phyloP scores from a whole-genome alignment of 1,140 invertebrate species.

The Papilio dardanus region DNA sequence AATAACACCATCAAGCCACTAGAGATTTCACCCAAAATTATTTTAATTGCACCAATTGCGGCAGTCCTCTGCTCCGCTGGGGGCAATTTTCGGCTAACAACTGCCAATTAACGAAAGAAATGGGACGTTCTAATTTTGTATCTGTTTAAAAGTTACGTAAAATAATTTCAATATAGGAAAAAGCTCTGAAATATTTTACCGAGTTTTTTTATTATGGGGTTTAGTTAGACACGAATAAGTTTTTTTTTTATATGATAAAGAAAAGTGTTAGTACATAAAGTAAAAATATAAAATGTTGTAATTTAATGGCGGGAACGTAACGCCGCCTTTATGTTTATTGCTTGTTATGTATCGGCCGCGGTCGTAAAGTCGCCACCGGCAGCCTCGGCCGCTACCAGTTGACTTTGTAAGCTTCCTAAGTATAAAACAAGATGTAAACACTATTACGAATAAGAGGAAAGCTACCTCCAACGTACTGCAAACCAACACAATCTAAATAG shows the following conservation, averaged over 20 bases:
- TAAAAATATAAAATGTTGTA: conserved; percentile 12
- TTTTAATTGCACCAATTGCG: conserved; percentile 26
- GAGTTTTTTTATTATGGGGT: too few relatives aligned
- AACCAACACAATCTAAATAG: too few relatives aligned
- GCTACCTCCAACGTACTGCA: too few relatives aligned
- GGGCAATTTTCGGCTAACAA: conserved; percentile 21
- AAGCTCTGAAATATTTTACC: not conserved
- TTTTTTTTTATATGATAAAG: not conserved
- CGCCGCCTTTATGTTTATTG: conserved; percentile 18
- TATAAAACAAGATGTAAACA: conserved; percentile 3
- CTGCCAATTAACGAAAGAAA: conserved; percentile 25
- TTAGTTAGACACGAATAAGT: too few relatives aligned
- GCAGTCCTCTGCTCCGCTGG: conserved; percentile 10
- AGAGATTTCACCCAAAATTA: conserved; percentile 22
- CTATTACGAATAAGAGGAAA: too few relatives aligned
- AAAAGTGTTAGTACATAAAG: not conserved
- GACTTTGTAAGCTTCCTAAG: conserved; percentile 10
- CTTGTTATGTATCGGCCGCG: conserved; percentile 18
- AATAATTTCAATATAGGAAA: not conserved
- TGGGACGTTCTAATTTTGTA: conserved; percentile 24
- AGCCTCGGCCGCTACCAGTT: not conserved
- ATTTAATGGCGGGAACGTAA: not conserved
- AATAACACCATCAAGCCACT: conserved; percentile 23
- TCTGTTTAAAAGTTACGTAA: conserved; percentile 8
- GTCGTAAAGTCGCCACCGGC: conserved; percentile 14